Evolutionary conservation across 2,113 vertebrate genomes (phyloP).

Genomic region (Dipodomys stephensi): DNA sequence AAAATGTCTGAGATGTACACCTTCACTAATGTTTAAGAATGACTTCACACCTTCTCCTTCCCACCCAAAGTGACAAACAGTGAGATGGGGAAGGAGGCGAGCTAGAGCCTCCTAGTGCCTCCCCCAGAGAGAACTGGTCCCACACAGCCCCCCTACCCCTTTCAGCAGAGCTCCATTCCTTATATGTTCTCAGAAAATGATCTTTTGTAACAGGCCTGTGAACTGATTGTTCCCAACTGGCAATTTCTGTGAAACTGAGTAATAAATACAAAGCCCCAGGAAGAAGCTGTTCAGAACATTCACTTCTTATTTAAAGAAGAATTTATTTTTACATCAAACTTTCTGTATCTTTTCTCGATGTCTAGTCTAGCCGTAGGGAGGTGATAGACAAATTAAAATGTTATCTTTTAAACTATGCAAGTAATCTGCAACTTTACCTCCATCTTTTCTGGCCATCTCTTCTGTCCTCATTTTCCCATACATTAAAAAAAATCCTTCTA

Average conservation of each 20-base stretch:
- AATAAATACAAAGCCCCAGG: slow-evolving; percentile 74
- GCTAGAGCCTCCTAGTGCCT: background rate
- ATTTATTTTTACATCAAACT: slow-evolving; percentile 59
- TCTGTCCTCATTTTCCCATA: background rate
- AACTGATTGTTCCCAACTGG: slow-evolving; percentile 80
- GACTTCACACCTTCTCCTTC: background rate
- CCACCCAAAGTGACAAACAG: background rate
- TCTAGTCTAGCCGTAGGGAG: slow-evolving; percentile 45
- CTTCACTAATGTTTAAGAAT: background rate
- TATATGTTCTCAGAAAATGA: slow-evolving; percentile 38
- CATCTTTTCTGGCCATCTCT: background rate
- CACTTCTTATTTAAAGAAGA: slow-evolving; percentile 73
- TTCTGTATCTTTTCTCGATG: slow-evolving; percentile 72
- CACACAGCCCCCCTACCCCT: slow-evolving; percentile 25
- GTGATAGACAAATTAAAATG: slow-evolving; percentile 62
- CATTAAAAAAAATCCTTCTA: background rate
- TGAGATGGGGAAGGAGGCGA: background rate
- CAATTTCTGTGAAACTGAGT: slow-evolving; percentile 77
- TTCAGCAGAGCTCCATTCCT: slow-evolving; percentile 51
- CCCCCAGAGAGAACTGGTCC: background rate
- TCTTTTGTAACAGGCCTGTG: slow-evolving; percentile 64
- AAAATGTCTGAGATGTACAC: background rate
- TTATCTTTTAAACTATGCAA: slow-evolving; percentile 58
- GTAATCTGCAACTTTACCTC: background rate
- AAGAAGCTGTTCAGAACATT: slow-evolving; percentile 69